Percentiles rank a stretch among this genome's conserved stretches.
phyloP scores from a whole-genome alignment of 2,113 vertebrate genomes.

The Empidonax traillii region DNA sequence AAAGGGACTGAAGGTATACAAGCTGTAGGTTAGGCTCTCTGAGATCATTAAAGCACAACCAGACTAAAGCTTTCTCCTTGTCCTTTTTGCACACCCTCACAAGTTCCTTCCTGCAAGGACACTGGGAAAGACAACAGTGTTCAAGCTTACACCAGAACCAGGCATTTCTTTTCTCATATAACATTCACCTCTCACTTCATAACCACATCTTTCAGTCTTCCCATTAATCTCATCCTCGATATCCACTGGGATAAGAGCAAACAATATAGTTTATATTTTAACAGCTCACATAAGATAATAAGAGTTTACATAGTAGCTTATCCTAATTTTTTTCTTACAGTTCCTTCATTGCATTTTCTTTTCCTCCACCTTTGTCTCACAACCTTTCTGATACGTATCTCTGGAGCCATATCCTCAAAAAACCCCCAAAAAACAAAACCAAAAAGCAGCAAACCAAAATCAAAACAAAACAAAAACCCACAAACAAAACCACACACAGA shows the following conservation, averaged over 20 bases:
- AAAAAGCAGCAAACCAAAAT: too few relatives aligned
- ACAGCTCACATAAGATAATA: background rate
- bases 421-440: too few relatives aligned
- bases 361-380: background rate
- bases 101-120: background rate
- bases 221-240: background rate
- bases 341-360: background rate
- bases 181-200: background rate
- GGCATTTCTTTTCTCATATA: background rate
- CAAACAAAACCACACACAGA: too few relatives aligned
- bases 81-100: background rate
- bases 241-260: accelerated
- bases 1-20: background rate
- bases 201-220: background rate
- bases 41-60: background rate
- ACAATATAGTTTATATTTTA: background rate
- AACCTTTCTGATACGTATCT: background rate
- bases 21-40: background rate
- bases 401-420: background rate
- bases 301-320: background rate
- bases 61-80: background rate
- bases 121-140: accelerated
- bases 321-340: background rate
- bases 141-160: background rate
- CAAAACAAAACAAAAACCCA: too few relatives aligned